A percentile compares a stretch with the other conserved stretches of the same genome.
Evolutionary conservation across 2,888 invertebrate species (phyloP).

Genomic region (Zootermopsis nevadensis): DNA sequence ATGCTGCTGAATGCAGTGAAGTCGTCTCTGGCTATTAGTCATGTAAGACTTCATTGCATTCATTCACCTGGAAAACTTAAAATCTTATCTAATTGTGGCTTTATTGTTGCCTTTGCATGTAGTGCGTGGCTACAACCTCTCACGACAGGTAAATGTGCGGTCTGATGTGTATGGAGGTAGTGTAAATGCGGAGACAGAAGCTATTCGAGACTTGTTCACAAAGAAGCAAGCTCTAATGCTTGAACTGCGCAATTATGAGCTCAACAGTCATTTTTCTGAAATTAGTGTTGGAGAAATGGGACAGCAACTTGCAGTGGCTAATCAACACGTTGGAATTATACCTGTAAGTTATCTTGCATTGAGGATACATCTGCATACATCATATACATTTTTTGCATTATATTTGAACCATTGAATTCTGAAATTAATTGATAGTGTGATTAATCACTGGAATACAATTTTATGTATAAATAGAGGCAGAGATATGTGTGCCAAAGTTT

Average conservation of each 20-base stretch:
- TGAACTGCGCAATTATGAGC: constrained; percentile 86
- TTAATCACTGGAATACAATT: too few relatives aligned
- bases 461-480: too few relatives aligned
- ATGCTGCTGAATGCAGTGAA: too few relatives aligned
- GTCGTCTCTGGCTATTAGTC: too few relatives aligned
- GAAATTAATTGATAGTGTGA: neutral
- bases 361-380: neutral
- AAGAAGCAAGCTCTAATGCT: constrained; percentile 83
- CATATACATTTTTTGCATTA: too few relatives aligned
- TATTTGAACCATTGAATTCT: too few relatives aligned
- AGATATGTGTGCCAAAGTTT: too few relatives aligned
- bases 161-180: constrained; percentile 19
- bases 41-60: too few relatives aligned
- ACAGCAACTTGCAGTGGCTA: constrained; percentile 19
- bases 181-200: constrained; percentile 71
- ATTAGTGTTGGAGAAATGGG: constrained; percentile 61
- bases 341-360: constrained; percentile 60
- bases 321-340: constrained; percentile 67
- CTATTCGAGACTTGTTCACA: constrained; percentile 81
- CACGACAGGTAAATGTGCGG: constrained; percentile 53
- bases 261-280: constrained; percentile 66
- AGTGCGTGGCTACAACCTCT: constrained; percentile 52
- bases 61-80: too few relatives aligned
- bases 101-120: neutral
- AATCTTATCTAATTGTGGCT: neutral